Conservation (phyloP, 2,113 vertebrate species). For the Nansenia antarctica region DNA sequence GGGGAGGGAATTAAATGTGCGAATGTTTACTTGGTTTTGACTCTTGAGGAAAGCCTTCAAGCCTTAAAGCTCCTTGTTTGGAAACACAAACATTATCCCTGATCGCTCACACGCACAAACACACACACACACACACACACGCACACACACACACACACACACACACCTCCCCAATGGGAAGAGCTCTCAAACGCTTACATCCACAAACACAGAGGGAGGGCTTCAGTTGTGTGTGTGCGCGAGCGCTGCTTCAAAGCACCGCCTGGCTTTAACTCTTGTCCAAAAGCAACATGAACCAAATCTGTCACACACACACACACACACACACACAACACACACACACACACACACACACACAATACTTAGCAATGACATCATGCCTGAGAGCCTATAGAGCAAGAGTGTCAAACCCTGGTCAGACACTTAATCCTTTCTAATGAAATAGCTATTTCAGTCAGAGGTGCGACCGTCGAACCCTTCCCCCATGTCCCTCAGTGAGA, state of each 20-base stretch:
- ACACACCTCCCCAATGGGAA: background rate
- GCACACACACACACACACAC: too few relatives aligned
- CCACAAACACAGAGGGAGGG: background rate
- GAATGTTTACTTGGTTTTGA: constrained; percentile 46
- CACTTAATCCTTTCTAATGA: constrained; percentile 28
- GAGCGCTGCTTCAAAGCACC: constrained; percentile 30
- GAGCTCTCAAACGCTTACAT: background rate
- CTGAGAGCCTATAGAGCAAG: too few relatives aligned
- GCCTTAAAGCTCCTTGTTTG: background rate
- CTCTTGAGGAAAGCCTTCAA: constrained; percentile 39
- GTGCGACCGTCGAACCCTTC: too few relatives aligned
- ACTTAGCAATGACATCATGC: constrained; percentile 4
- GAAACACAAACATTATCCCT: constrained; percentile 38
- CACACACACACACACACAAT: background rate
- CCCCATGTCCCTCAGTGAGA: too few relatives aligned
- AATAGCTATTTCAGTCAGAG: constrained; percentile 12
- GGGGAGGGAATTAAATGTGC: constrained; percentile 29
- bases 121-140: too few relatives aligned
- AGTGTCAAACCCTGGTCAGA: constrained; percentile 34
- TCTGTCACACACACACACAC: constrained; percentile 30
- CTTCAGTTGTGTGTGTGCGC: background rate
- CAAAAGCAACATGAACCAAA: constrained; percentile 56
- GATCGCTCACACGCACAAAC: background rate
- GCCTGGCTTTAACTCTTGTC: constrained; percentile 45
- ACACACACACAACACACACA: background rate